Evolutionary conservation across 2,888 invertebrate genomes (phyloP).

Genomic region (Nectonema munidae): DNA sequence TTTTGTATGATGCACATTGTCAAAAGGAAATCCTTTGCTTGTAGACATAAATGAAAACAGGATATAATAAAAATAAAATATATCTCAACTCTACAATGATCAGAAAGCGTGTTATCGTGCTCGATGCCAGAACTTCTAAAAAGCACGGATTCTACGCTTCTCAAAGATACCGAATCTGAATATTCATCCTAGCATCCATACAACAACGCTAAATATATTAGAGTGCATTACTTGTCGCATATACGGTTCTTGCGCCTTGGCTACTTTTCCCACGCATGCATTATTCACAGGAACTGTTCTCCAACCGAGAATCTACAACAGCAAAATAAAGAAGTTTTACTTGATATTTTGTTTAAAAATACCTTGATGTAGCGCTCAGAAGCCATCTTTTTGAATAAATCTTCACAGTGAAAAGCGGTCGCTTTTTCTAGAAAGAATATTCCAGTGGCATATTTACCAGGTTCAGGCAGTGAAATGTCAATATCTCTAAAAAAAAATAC

Average conservation of each 20-base stretch:
- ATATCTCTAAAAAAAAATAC: slow-evolving; percentile 34
- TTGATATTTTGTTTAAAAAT: not conserved
- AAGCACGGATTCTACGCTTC: too few species aligned
- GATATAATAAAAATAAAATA: too few species aligned
- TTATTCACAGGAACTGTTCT: slow-evolving; percentile 61
- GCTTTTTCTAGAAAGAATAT: slow-evolving; percentile 50
- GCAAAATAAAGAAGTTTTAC: not conserved
- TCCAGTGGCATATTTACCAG: slow-evolving; percentile 73
- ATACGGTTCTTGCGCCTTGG: slow-evolving; percentile 63
- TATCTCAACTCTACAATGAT: too few species aligned
- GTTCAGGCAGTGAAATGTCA: slow-evolving; percentile 45
- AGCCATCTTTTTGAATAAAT: slow-evolving; percentile 44
- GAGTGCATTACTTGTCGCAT: slow-evolving; percentile 96
- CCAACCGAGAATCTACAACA: slow-evolving; percentile 51
- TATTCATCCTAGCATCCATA: too few species aligned
- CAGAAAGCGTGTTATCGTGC: too few species aligned
- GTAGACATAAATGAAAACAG: too few species aligned
- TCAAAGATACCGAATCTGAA: too few species aligned
- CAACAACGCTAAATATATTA: too few species aligned
- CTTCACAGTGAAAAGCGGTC: slow-evolving; percentile 20
- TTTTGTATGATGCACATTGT: too few species aligned
- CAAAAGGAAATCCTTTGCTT: too few species aligned
- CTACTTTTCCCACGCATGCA: slow-evolving; percentile 53
- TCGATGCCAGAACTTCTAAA: too few species aligned
- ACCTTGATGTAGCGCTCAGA: slow-evolving; percentile 37